Evolutionary conservation across 1,140 invertebrate genomes (phyloP).

Genomic region (Anastatus disparis): DNA sequence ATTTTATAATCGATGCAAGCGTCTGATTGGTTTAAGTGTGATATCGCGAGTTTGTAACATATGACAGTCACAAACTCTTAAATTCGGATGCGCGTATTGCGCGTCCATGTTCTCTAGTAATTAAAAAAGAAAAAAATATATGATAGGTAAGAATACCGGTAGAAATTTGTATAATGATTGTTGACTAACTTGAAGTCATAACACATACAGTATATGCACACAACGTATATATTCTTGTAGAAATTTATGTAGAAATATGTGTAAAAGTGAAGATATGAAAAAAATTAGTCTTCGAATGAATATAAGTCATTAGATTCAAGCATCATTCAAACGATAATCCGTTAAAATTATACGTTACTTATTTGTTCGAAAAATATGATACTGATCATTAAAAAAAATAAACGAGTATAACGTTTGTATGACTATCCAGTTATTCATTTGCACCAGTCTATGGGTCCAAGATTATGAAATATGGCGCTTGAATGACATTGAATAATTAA

Average conservation of each 20-base stretch:
- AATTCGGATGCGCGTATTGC: too few species aligned
- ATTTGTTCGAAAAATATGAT: neutral
- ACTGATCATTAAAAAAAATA: neutral
- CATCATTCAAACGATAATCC: neutral
- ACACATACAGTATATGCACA: conserved; percentile 35
- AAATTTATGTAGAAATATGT: conserved; percentile 48
- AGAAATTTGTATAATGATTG: conserved; percentile 5
- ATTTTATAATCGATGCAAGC: too few species aligned
- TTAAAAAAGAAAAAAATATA: neutral
- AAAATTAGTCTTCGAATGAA: neutral
- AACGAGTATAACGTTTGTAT: conserved; percentile 2
- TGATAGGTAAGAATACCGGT: neutral
- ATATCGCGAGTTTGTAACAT: too few species aligned
- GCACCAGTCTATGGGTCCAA: conserved; percentile 26
- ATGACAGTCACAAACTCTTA: too few species aligned
- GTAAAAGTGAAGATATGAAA: conserved; percentile 5
- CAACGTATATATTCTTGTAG: conserved; percentile 54
- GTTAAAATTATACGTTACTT: conserved; percentile 6
- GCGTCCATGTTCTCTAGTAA: too few species aligned
- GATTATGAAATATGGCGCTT: conserved; percentile 12
- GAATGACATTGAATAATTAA: neutral
- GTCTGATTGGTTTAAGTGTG: too few species aligned
- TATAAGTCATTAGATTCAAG: neutral
- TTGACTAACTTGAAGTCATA: conserved; percentile 21
- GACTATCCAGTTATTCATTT: conserved; percentile 14